Conservation (phyloP, 2,113 vertebrate species). For the Lophochroa leadbeateri region DNA sequence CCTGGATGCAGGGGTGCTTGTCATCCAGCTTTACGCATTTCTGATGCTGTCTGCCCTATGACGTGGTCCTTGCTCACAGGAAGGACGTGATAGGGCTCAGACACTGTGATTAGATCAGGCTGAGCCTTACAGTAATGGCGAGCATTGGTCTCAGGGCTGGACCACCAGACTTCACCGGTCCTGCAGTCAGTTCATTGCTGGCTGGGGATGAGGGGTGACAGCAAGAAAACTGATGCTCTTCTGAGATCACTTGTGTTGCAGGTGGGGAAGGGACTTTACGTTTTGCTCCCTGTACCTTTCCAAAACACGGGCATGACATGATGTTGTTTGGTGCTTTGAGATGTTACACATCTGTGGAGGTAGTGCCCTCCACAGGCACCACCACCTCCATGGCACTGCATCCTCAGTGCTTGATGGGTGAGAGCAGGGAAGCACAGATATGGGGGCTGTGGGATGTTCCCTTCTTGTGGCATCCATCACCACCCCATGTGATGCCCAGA, state of each 20-base stretch:
- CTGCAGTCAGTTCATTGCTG: background rate
- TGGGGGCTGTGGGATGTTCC: background rate
- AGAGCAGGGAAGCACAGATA: background rate
- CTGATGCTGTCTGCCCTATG: background rate
- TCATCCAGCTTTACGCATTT: background rate
- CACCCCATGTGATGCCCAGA: background rate
- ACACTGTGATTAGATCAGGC: background rate
- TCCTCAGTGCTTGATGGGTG: accelerated
- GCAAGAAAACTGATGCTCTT: background rate
- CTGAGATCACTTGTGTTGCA: accelerated
- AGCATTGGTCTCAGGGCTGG: background rate
- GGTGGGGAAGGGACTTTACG: background rate
- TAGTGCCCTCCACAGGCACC: background rate
- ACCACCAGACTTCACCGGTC: background rate
- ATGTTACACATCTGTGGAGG: background rate
- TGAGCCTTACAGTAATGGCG: accelerated
- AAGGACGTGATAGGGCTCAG: accelerated
- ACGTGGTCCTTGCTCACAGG: background rate
- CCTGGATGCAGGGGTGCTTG: accelerated
- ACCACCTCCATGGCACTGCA: background rate
- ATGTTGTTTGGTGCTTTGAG: background rate
- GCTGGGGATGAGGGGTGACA: background rate
- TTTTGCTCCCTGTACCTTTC: background rate
- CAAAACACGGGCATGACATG: accelerated
- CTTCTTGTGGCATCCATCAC: background rate